Evolutionary conservation across 2,113 vertebrate species (phyloP).

Genomic region (Charadrius vociferus): DNA sequence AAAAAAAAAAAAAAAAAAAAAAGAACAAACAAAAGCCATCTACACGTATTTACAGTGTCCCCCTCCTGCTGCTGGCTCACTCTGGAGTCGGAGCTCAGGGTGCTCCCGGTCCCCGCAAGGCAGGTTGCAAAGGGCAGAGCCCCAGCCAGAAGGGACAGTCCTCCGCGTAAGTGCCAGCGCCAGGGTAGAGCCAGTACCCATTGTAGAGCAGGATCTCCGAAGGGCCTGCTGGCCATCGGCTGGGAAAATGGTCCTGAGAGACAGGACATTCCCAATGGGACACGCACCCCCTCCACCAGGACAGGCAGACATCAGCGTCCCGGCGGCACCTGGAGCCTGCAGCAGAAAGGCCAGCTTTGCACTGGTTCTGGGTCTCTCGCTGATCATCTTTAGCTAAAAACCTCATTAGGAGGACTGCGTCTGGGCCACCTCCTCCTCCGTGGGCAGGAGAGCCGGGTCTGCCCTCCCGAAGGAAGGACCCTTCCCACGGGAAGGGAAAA

Average conservation of each 20-base stretch:
- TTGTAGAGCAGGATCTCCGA: slow-evolving; percentile 2
- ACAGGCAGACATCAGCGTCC: neutral
- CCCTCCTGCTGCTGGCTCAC: accelerated
- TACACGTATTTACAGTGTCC: slow-evolving; percentile 16
- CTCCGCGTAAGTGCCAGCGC: neutral
- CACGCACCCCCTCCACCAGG: neutral
- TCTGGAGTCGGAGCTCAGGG: neutral
- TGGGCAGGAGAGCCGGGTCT: neutral
- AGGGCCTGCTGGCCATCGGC: neutral
- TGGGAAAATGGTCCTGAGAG: neutral
- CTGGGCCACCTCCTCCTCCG: neutral
- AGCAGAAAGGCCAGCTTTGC: neutral
- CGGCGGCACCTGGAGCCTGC: accelerated
- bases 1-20: neutral
- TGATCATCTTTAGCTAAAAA: slow-evolving; percentile 1
- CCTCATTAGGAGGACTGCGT: neutral
- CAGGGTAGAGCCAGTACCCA: neutral
- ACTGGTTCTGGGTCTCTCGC: neutral
- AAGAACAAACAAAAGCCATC: slow-evolving; percentile 28
- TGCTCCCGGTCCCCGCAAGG: accelerated
- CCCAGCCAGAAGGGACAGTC: neutral
- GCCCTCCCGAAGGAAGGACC: neutral
- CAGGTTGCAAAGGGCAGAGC: neutral
- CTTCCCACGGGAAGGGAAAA: neutral
- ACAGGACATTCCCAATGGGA: neutral